Evolutionary conservation across 2,888 invertebrate species (phyloP), one percentile per base, ranked within the genome.

Genomic region (Incurvaria masculella): DNA sequence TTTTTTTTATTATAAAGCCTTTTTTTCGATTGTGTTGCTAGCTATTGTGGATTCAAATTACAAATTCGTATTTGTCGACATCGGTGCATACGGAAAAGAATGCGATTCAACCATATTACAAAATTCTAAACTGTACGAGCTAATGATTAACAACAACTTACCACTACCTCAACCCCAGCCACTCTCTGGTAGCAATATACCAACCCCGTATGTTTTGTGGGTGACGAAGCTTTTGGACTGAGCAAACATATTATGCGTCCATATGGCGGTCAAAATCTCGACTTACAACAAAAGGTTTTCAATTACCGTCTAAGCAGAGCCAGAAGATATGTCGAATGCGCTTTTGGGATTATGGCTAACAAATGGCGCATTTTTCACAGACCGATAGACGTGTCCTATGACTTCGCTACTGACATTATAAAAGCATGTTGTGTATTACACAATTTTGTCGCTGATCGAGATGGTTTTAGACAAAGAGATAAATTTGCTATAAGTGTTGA

Each of bases 401-500:
- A 48, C 42, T 52, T 52, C 39, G 51, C 52, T 48, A 50, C 47
- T 51, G 50, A 19, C 42, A 49, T 50, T 33, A 46, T 26, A 39
- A 40, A 46, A 40, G 42, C 41, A 41, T 23, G 42, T 42, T 44
- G 40, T 41, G 44, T 44, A 26, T 42, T 51, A 49, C 41, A 51
- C 48, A 51, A 51, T 48, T 53, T 53, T 50, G 49, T 52, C 16
- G 48, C 48, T 5, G 46, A 41, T 51, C 49, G 51, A 17, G 53
- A 49, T 5, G 51, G 50, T 49, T 8, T 52, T 49, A 18, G 52
- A 10, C 50, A 46, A 52, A 52, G 42, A 18, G 54, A 52, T 52
- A 53, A 55, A 53, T 50, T 53, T 16, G 52, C 49, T 20, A 55
- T 55, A 53, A 54, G 27, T 55, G 43, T 20, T 53, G 53, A 53